phyloP scores from a whole-genome alignment of 35 echinoderm and acorn worm species.

The Holothuria glaberrima region DNA sequence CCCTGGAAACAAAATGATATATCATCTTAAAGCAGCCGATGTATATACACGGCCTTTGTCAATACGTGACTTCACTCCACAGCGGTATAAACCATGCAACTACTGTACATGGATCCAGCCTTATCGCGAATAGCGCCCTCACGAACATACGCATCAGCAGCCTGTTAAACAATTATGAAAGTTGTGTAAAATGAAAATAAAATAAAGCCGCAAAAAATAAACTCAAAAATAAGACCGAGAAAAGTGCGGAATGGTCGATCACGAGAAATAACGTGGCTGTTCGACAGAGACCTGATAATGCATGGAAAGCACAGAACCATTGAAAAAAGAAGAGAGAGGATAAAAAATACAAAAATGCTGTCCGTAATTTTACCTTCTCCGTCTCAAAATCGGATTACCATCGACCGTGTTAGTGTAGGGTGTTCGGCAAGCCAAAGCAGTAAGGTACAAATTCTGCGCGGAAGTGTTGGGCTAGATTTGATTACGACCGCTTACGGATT shows the following conservation, averaged over 20 bases:
- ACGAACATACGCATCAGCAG: background rate
- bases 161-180: constrained; percentile 43
- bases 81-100: no score
- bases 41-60: no score
- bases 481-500: constrained; percentile 41
- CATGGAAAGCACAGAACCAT: no score
- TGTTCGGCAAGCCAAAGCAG: constrained; percentile 20
- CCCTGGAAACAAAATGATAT: no score
- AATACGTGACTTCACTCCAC: no score
- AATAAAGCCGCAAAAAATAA: constrained; percentile 33
- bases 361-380: constrained; percentile 44
- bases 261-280: constrained; percentile 1
- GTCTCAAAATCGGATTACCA: constrained; percentile 37
- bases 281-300: no score
- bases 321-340: no score
- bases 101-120: no score
- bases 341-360: constrained; percentile 10
- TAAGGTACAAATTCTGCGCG: background rate
- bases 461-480: constrained; percentile 50
- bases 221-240: constrained; percentile 20
- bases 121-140: constrained; percentile 14
- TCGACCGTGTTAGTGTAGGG: constrained; percentile 31
- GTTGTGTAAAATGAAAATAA: constrained; percentile 55
- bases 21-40: no score
- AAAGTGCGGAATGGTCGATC: constrained; percentile 29